These are phyloP conservation scores for Aix galericulata DNA, from an alignment of 2,113 vertebrate species.

Conservation along the genomic window DNA sequence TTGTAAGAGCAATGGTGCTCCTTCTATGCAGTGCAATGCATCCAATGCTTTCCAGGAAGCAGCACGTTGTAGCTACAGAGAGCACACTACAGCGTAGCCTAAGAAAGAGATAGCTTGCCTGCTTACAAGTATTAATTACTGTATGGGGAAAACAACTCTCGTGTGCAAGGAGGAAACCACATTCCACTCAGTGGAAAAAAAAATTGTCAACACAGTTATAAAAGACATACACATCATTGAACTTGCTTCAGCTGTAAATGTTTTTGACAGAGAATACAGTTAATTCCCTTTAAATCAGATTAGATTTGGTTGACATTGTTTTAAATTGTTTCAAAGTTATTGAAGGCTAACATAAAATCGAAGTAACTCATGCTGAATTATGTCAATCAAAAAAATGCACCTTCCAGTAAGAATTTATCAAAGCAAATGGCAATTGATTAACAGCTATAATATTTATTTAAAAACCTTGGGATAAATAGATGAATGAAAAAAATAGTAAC, in stretches of 20 bases:
- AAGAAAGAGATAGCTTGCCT: not conserved
- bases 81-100: not conserved
- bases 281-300: not conserved
- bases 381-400: not conserved
- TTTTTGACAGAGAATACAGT: not conserved
- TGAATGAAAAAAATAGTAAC: not conserved
- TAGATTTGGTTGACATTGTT: not conserved
- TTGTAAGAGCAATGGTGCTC: rapidly evolving
- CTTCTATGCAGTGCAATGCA: not conserved
- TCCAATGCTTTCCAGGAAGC: not conserved
- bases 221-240: not conserved
- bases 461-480: not conserved
- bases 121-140: not conserved
- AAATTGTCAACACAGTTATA: not conserved
- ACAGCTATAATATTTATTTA: not conserved
- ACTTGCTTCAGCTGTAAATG: not conserved
- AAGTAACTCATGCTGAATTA: not conserved
- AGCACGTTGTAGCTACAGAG: not conserved
- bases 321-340: not conserved
- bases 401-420: not conserved
- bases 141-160: not conserved
- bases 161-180: not conserved
- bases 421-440: not conserved
- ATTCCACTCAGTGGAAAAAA: not conserved
- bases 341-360: not conserved